Evolutionary conservation across 1,140 invertebrate genomes (phyloP), one percentile per base, ranked within the genome.

Genomic region (Calliphora vicina): DNA sequence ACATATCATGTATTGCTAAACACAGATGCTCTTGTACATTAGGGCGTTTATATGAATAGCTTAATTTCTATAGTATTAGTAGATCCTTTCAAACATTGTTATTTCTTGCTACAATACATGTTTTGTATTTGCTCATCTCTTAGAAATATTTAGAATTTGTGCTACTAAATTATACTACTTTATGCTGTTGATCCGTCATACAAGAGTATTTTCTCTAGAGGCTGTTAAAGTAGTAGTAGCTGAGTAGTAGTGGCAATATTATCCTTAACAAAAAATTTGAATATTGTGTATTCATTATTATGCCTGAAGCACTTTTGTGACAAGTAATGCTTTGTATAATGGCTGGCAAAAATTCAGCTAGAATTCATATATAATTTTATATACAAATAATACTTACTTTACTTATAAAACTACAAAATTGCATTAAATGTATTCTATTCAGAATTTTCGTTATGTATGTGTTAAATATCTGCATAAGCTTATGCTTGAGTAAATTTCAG

Each of bases 301-400:
- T 20, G 57, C 57, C n/a, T 67, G 57, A 67, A 25, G 57, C 57
- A 67, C 57, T 67, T 67, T 67, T 67, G 57, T 67, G 57, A 67
- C 57, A 67, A 67, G 57, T 23, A 67, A n/a, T 23, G 3, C 23
- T 57, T 57, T 57, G 17, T 57, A 57, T 57, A 57, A 57, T 57
- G 50, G 6, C 17, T 57, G 50, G 17, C 6, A 57, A 57, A 57
- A 10, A 57, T n/a, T n/a, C n/a, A n/a, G n/a, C 50, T 15, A 57
- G 2, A 10, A 57, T 3, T 57, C 50, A 57, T 15, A 10, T 15
- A 57, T 15, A 57, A 8, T 10, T 57, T 15, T 6, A 5, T 43
- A 43, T 43, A 43, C 12, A 5, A 43, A 43, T 12, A 43, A 43
- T 43, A 43, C 12, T 6, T 43, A 12, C 42, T 43, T 43, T 5